Conservation (phyloP, 2,888 invertebrate species). For the Oconnorella tubifera region DNA sequence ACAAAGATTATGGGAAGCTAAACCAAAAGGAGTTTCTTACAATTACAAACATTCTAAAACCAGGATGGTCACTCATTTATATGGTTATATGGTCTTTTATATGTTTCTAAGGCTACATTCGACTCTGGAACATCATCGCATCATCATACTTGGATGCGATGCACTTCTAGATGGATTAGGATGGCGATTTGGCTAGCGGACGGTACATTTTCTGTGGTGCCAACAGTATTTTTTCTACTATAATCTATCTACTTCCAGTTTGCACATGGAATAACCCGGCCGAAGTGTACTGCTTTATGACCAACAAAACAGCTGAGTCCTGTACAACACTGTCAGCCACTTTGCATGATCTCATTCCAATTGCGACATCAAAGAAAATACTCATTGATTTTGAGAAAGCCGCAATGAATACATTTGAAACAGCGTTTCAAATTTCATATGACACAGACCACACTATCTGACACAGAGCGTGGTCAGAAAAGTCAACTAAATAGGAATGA, state of each 20-base stretch:
- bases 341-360: conserved; percentile 8
- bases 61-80: no score
- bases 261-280: conserved; percentile 1
- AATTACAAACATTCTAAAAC: no score
- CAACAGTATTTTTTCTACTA: conserved; percentile 4
- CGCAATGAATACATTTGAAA: conserved; percentile 4
- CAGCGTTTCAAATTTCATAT: background rate
- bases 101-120: no score
- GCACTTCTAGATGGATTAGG: conserved; percentile 6
- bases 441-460: conserved; percentile 1
- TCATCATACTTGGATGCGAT: background rate
- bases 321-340: background rate
- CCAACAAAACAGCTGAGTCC: conserved; percentile 4
- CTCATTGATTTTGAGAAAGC: conserved; percentile 10
- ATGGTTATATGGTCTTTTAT: no score
- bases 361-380: background rate
- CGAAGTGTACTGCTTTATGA: conserved; percentile 3
- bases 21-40: no score
- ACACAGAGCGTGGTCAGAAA: conserved; percentile 4
- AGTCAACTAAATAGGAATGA: conserved; percentile 4
- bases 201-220: conserved; percentile 9
- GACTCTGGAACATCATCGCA: background rate
- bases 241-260: conserved; percentile 12
- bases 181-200: conserved; percentile 14
- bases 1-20: no score